Conservation (phyloP, 2,797 vertebrate genomes). For the Amblyraja radiata region DNA sequence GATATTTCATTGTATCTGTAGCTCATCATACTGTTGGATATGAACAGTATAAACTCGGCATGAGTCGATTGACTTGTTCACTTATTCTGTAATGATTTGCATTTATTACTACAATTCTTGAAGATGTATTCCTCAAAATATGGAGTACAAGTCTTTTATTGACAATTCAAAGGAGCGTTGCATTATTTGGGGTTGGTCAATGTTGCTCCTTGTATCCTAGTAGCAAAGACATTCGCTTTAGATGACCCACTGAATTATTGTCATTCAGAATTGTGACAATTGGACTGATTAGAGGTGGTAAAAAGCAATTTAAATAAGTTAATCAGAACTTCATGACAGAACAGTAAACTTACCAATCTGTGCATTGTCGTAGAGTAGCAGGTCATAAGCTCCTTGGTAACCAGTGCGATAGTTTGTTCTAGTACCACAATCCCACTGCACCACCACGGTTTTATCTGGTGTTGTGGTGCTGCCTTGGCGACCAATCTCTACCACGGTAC, state of each 20-base stretch:
- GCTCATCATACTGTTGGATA: too few species aligned
- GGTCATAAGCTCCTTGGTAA: constrained; percentile 89
- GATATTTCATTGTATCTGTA: too few species aligned
- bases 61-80: too few species aligned
- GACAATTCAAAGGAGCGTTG: background rate
- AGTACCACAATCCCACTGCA: constrained; percentile 96
- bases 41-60: too few species aligned
- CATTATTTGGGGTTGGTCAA: background rate
- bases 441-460: constrained; percentile 90
- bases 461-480: constrained; percentile 91
- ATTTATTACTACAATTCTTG: background rate
- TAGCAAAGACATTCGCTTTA: background rate
- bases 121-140: background rate
- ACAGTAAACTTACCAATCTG: constrained; percentile 73
- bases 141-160: background rate
- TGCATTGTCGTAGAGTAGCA: constrained; percentile 92
- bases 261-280: too few species aligned
- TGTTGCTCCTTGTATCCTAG: background rate
- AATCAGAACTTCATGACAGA: background rate
- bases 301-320: background rate
- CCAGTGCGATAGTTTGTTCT: constrained; percentile 94
- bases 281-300: background rate
- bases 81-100: background rate
- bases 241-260: background rate
- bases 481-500: constrained; percentile 94